Percentiles rank a stretch among this genome's conserved stretches.
Evolutionary conservation across 2,797 vertebrate genomes (phyloP).

Genomic region (Takifugu rubripes): DNA sequence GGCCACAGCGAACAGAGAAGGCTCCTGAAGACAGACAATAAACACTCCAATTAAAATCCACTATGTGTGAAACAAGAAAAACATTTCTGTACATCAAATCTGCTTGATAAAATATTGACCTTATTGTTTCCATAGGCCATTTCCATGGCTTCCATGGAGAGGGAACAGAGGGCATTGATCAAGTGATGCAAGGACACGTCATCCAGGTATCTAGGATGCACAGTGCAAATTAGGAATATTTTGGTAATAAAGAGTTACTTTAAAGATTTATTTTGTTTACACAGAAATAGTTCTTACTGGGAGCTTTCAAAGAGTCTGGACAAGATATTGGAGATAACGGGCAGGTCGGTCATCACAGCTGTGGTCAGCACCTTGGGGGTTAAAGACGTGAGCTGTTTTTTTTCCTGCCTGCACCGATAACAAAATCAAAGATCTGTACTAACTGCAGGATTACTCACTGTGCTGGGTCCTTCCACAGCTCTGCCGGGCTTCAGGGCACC

Average conservation of each 20-base stretch:
- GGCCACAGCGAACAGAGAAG: slow-evolving; percentile 96
- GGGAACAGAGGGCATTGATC: slow-evolving; percentile 97
- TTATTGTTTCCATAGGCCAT: slow-evolving; percentile 99
- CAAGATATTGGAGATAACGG: slow-evolving; percentile 94
- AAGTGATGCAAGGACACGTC: slow-evolving; percentile 98
- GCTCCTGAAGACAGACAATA: slow-evolving; percentile 76
- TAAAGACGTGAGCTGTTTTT: slow-evolving; percentile 24
- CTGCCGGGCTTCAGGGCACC: slow-evolving; percentile 95
- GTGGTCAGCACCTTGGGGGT: slow-evolving; percentile 89
- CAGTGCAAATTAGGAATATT: slow-evolving; percentile 9
- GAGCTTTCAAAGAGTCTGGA: slow-evolving; percentile 98
- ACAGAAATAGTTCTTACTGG: slow-evolving; percentile 81
- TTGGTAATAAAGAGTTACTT: neutral
- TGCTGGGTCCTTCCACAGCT: slow-evolving; percentile 96
- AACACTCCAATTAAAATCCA: neutral
- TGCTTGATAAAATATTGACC: slow-evolving; percentile 60
- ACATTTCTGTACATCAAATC: neutral
- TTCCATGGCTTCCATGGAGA: slow-evolving; percentile 98
- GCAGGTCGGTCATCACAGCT: slow-evolving; percentile 98
- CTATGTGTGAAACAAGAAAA: neutral
- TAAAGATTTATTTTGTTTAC: rapidly evolving
- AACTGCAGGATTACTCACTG: slow-evolving; percentile 74
- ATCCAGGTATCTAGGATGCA: slow-evolving; percentile 86
- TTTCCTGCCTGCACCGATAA: neutral
- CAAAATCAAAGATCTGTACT: neutral